phyloP scores from a whole-genome alignment of 2,797 vertebrate species.

The Chrysocyon brachyurus region DNA sequence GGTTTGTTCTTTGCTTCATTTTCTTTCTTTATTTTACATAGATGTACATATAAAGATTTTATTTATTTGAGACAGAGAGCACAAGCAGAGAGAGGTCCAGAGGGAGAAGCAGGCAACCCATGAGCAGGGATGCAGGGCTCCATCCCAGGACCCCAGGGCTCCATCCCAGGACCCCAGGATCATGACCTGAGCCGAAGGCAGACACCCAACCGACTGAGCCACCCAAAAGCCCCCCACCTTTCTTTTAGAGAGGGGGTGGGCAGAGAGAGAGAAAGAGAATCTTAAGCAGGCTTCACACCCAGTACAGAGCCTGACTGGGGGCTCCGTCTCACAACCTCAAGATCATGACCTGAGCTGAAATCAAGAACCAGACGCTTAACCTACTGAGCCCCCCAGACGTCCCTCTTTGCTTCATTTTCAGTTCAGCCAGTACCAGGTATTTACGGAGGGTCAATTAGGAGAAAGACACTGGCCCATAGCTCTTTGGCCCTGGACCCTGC shows the following conservation, averaged over 20 bases:
- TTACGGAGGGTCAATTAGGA: neutral
- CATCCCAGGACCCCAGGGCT: too few relatives aligned
- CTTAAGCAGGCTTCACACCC: neutral
- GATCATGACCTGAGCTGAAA: neutral
- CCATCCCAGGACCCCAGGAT: too few relatives aligned
- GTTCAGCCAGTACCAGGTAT: neutral
- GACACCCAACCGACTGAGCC: too few relatives aligned
- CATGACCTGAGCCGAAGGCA: too few relatives aligned
- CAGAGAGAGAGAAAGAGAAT: neutral
- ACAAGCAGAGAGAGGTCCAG: too few relatives aligned
- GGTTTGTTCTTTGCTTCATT: constrained; percentile 3
- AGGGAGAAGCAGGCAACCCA: too few relatives aligned
- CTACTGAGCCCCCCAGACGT: neutral
- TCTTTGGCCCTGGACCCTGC: neutral
- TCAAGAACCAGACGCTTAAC: neutral
- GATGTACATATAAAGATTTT: too few relatives aligned
- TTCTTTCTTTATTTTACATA: neutral
- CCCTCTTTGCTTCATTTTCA: constrained; percentile 34
- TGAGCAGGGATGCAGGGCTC: too few relatives aligned
- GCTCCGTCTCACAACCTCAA: neutral
- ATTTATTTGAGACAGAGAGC: too few relatives aligned
- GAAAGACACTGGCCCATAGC: neutral
- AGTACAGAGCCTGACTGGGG: accelerated
- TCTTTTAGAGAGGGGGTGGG: too few relatives aligned
- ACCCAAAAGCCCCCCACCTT: too few relatives aligned